Evolutionary conservation across 2,888 invertebrate genomes (phyloP).

Genomic region (Criorhina ranunculi): DNA sequence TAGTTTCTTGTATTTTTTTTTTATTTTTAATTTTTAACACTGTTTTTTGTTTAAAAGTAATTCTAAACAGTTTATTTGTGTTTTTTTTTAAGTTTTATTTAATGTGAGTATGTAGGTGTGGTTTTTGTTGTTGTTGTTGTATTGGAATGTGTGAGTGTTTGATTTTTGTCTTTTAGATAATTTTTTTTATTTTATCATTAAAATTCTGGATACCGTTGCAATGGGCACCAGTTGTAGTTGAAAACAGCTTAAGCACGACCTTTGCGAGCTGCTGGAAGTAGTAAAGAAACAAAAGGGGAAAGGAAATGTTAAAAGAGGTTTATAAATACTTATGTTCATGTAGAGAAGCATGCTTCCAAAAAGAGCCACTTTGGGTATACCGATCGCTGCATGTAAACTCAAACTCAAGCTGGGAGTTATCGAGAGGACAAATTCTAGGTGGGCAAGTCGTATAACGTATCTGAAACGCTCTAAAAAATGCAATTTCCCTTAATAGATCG

Average conservation of each 20-base stretch:
- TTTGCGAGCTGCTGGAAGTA: conserved; percentile 82
- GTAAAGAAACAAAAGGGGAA: conserved; percentile 4
- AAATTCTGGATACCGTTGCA: conserved; percentile 50
- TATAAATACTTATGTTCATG: too few relatives aligned
- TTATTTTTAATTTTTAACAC: conserved; percentile 39
- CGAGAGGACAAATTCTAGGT: too few relatives aligned
- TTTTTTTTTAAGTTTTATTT: conserved; percentile 53
- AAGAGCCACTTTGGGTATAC: too few relatives aligned
- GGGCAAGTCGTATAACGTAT: too few relatives aligned
- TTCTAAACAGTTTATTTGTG: conserved; percentile 51
- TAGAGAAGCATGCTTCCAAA: too few relatives aligned
- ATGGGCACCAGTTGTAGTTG: conserved; percentile 75
- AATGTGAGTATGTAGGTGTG: conserved; percentile 75
- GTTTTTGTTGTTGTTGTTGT: conserved; percentile 79
- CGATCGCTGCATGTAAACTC: too few relatives aligned
- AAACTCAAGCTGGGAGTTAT: too few relatives aligned
- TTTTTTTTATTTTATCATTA: conserved; percentile 22
- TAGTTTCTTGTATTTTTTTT: conserved; percentile 73
- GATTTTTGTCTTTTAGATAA: conserved; percentile 23
- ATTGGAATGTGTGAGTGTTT: conserved; percentile 68
- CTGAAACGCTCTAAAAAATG: too few relatives aligned
- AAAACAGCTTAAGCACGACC: conserved; percentile 82
- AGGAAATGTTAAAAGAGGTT: too few relatives aligned
- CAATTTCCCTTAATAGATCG: too few relatives aligned
- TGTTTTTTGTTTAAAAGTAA: conserved; percentile 36